Evolutionary conservation across 2,888 invertebrate species (phyloP).

Genomic region (Rhagium mordax): DNA sequence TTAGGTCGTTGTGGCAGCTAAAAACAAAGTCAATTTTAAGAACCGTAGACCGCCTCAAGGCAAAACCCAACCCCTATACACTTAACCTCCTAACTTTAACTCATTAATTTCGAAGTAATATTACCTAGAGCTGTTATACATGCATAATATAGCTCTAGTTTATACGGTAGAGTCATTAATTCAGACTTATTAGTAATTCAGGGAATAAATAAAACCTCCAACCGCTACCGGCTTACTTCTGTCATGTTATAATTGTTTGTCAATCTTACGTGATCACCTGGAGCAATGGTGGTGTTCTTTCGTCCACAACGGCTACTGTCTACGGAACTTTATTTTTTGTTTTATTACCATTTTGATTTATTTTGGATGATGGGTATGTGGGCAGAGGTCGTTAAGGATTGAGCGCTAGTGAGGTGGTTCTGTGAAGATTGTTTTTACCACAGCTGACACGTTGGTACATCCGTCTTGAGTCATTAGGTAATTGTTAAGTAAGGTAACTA

Average conservation of each 20-base stretch:
- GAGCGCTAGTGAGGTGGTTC: neutral
- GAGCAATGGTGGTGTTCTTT: constrained; percentile 44
- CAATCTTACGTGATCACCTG: constrained; percentile 57
- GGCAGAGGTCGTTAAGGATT: constrained; percentile 25
- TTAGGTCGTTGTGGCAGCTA: constrained; percentile 9
- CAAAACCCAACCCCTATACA: constrained; percentile 50
- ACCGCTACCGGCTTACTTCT: constrained; percentile 59
- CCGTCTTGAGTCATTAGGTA: neutral
- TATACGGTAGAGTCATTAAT: constrained; percentile 51
- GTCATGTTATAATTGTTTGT: constrained; percentile 62
- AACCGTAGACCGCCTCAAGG: constrained; percentile 48
- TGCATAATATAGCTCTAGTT: constrained; percentile 51
- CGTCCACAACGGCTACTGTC: constrained; percentile 48
- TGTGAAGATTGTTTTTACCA: neutral
- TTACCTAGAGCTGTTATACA: constrained; percentile 50
- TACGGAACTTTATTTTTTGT: constrained; percentile 41
- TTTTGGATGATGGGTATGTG: constrained; percentile 41
- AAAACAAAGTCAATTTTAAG: constrained; percentile 50
- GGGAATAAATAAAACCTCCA: constrained; percentile 54
- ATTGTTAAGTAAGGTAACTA: neutral
- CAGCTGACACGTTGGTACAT: neutral
- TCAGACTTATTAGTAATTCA: constrained; percentile 56
- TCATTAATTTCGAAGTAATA: constrained; percentile 54
- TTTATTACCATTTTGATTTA: constrained; percentile 47
- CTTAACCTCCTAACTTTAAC: constrained; percentile 57